Conservation (phyloP, 2,797 vertebrate genomes). For the Peromyscus nudipes region DNA sequence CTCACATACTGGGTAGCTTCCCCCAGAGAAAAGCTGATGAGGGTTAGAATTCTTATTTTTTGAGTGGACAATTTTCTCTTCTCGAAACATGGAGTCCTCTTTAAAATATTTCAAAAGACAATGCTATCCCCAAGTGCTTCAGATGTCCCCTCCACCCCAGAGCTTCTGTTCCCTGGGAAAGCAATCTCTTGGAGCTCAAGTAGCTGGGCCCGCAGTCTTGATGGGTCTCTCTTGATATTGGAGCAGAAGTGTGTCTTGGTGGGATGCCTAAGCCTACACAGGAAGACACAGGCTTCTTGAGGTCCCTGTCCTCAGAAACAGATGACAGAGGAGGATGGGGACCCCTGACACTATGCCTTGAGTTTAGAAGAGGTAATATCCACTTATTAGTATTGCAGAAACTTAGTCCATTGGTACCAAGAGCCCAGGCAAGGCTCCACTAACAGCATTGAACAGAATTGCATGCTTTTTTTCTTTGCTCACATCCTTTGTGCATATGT, state of each 20-base stretch:
- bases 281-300: background rate
- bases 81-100: constrained; percentile 31
- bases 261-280: background rate
- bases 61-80: background rate
- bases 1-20: background rate
- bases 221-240: background rate
- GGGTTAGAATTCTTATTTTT: background rate
- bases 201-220: background rate
- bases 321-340: background rate
- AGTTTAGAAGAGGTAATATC: background rate
- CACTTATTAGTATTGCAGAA: background rate
- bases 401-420: background rate
- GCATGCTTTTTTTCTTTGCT: background rate
- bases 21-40: background rate
- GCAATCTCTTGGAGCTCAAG: background rate
- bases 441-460: background rate
- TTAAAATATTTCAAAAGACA: background rate
- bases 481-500: background rate
- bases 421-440: background rate
- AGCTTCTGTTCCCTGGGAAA: constrained; percentile 14
- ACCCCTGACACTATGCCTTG: background rate
- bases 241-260: background rate
- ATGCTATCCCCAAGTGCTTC: background rate
- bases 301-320: background rate
- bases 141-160: background rate